Conservation (phyloP, 1,140 invertebrate species). For the Hylaeus anthracinus region DNA sequence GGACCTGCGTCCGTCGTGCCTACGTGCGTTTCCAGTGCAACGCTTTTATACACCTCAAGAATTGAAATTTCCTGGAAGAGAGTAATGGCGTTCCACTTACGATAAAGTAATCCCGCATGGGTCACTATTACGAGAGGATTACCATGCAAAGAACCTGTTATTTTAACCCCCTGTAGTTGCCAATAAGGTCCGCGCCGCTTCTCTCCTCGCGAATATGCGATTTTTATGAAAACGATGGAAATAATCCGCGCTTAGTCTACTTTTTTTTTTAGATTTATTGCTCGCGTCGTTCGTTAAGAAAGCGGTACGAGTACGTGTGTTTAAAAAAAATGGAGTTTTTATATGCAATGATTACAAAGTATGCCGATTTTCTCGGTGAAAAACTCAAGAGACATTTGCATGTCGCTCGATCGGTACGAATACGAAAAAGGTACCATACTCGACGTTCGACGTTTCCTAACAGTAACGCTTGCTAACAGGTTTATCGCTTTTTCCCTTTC, state of each 20-base stretch:
- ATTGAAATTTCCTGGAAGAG: conserved; percentile 49
- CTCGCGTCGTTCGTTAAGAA: no score
- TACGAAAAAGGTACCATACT: not conserved
- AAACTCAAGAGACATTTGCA: not conserved
- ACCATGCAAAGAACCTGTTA: not conserved
- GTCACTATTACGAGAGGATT: not conserved
- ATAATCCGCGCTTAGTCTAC: not conserved
- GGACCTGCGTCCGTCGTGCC: conserved; percentile 4
- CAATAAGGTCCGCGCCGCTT: not conserved
- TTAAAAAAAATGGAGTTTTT: no score
- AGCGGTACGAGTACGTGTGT: no score
- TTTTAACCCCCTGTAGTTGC: not conserved
- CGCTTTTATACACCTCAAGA: conserved; percentile 39
- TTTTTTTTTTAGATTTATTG: no score
- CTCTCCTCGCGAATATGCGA: not conserved
- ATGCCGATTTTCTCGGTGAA: no score
- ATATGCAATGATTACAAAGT: no score
- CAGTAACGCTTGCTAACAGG: conserved; percentile 14
- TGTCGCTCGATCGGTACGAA: not conserved
- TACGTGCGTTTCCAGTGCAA: conserved; percentile 3
- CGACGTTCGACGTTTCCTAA: conserved; percentile 21
- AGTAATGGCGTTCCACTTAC: conserved; percentile 45
- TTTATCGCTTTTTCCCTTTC: conserved; percentile 18
- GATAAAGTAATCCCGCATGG: conserved; percentile 33
- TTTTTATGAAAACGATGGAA: not conserved